phyloP scores from a whole-genome alignment of 2,113 vertebrate genomes.

The Myotis yumanensis region DNA sequence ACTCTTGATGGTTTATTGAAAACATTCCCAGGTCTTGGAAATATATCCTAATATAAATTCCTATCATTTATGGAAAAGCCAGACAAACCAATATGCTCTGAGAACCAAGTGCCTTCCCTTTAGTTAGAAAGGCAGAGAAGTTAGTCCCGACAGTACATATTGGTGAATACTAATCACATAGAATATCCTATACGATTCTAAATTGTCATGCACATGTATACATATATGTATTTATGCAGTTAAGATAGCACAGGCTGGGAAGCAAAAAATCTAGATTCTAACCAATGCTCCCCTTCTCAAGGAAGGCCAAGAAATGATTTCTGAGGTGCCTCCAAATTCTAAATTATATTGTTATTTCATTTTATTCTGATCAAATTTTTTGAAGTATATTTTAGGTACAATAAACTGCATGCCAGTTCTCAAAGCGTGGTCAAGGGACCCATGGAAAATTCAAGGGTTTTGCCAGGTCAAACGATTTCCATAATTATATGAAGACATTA shows the following conservation, averaged over 20 bases:
- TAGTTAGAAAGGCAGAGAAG: constrained; percentile 65
- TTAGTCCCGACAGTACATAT: background rate
- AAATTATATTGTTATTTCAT: background rate
- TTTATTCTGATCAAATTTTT: constrained; percentile 15
- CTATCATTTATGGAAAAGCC: constrained; percentile 75
- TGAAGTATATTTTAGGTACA: background rate
- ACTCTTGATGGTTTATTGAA: constrained; percentile 82
- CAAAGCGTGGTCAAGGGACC: background rate
- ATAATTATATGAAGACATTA: background rate
- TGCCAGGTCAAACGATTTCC: background rate
- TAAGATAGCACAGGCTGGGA: background rate
- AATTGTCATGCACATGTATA: background rate
- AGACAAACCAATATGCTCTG: constrained; percentile 66
- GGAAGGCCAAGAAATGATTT: background rate
- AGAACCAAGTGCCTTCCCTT: constrained; percentile 61
- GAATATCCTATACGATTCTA: background rate
- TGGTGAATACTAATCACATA: background rate
- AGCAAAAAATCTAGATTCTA: background rate
- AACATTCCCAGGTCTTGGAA: constrained; percentile 82
- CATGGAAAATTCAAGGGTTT: background rate
- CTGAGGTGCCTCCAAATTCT: background rate
- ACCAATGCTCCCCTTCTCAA: background rate
- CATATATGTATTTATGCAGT: background rate
- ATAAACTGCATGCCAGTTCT: background rate
- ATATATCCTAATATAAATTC: constrained; percentile 76